These are phyloP conservation scores for Lagopus muta DNA, from an alignment of 2,113 vertebrate species.

Conservation along the genomic window DNA sequence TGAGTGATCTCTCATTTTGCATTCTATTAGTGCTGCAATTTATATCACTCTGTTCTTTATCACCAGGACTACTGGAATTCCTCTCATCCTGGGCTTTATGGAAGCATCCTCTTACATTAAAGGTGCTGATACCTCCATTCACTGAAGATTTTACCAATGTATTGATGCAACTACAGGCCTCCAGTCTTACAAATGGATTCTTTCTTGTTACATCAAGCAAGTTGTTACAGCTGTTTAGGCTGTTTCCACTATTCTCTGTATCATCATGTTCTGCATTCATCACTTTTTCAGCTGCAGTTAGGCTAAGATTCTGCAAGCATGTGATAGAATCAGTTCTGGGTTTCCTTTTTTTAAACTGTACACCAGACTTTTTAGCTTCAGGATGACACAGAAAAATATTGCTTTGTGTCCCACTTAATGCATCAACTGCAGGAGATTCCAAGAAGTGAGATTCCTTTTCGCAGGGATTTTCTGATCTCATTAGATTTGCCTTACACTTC, in stretches of 20 bases:
- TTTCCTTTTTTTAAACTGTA: slow-evolving; percentile 37
- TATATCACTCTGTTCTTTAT: slow-evolving; percentile 24
- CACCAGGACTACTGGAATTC: slow-evolving; percentile 6
- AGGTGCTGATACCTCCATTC: slow-evolving; percentile 24
- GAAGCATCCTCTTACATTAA: slow-evolving; percentile 46
- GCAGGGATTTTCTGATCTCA: not conserved
- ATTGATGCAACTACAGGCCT: slow-evolving; percentile 61
- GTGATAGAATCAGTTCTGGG: not conserved
- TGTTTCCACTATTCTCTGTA: slow-evolving; percentile 24
- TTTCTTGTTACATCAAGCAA: slow-evolving; percentile 43
- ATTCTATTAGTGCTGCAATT: slow-evolving; percentile 10
- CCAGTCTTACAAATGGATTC: slow-evolving; percentile 68
- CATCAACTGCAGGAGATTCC: slow-evolving; percentile 14
- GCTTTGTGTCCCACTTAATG: slow-evolving; percentile 39
- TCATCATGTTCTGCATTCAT: slow-evolving; percentile 7
- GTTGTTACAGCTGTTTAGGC: not conserved
- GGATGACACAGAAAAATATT: slow-evolving; percentile 9
- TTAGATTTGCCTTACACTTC: slow-evolving; percentile 46
- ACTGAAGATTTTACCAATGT: slow-evolving; percentile 47
- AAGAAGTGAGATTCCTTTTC: slow-evolving; percentile 45
- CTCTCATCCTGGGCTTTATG: slow-evolving; percentile 33
- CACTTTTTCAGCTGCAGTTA: slow-evolving; percentile 41
- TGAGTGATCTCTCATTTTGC: slow-evolving; percentile 9
- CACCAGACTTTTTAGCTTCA: slow-evolving; percentile 19
- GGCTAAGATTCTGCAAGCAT: slow-evolving; percentile 5